Conservation (phyloP, 2,113 vertebrate genomes). For the Casuarius casuarius region DNA sequence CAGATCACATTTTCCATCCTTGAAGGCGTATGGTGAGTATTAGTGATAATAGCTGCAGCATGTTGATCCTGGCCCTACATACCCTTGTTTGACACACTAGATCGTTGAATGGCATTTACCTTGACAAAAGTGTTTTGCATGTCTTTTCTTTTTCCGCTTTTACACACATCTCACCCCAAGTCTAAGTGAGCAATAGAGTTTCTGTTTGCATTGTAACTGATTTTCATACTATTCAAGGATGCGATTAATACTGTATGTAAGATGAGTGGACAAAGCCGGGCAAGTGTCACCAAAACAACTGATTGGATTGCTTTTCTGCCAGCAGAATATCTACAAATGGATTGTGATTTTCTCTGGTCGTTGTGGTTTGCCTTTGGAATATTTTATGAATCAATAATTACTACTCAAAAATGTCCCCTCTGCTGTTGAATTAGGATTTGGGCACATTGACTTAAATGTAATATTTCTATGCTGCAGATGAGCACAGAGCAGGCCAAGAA, state of each 20-base stretch:
- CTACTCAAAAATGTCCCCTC: not conserved
- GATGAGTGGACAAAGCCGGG: not conserved
- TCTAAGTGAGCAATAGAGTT: not conserved
- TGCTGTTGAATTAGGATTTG: not conserved
- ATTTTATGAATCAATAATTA: not conserved
- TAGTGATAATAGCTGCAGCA: constrained; percentile 37
- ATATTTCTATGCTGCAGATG: not conserved
- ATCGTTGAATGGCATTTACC: constrained; percentile 18
- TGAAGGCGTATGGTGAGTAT: constrained; percentile 36
- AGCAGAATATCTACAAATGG: not conserved
- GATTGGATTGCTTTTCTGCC: not conserved
- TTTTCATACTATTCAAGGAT: not conserved
- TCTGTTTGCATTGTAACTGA: not conserved
- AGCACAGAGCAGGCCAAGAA: not conserved
- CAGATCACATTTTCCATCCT: constrained; percentile 11
- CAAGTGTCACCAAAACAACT: not conserved
- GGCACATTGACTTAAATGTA: not conserved
- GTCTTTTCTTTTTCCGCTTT: not conserved
- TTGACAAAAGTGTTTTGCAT: not conserved
- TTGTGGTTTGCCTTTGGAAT: not conserved
- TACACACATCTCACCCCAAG: not conserved
- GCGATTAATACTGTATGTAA: not conserved
- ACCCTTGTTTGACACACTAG: constrained; percentile 8
- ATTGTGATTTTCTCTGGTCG: not conserved
- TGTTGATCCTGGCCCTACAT: not conserved